phyloP scores from a whole-genome alignment of 2,797 vertebrate species.

The Sebastes ruberrimus region DNA sequence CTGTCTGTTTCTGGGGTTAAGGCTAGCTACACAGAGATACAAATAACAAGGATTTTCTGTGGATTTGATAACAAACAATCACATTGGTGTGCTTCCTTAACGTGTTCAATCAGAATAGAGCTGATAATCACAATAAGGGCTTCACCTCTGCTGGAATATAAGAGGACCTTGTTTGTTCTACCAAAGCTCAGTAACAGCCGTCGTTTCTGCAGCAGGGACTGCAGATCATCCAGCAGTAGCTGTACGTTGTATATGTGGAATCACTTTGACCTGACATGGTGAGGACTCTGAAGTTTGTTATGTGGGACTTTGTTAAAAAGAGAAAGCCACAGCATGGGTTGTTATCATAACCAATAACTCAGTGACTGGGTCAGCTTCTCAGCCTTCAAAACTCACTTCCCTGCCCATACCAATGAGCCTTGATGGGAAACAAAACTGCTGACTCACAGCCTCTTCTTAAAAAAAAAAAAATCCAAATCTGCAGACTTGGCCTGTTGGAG shows the following conservation, averaged over 20 bases:
- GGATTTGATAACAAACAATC: not conserved
- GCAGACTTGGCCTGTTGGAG: conserved; percentile 24
- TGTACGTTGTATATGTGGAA: not conserved
- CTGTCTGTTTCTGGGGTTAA: not conserved
- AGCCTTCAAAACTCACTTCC: conserved; percentile 7
- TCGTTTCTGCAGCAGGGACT: not conserved
- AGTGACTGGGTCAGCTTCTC: not conserved
- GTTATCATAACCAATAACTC: conserved; percentile 1
- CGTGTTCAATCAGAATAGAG: not conserved
- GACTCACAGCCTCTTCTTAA: conserved; percentile 14
- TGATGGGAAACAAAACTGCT: conserved; percentile 29
- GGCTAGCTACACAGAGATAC: not conserved
- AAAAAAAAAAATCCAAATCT: conserved; percentile 12
- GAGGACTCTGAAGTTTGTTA: not conserved
- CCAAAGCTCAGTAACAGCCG: not conserved
- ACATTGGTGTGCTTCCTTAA: not conserved
- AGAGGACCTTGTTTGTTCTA: not conserved
- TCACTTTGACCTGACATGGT: not conserved
- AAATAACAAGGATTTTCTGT: not conserved
- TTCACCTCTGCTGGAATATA: not conserved
- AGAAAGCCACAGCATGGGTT: not conserved
- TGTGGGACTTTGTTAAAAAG: not conserved
- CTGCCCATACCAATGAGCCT: conserved; percentile 7
- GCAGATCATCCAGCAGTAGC: not conserved
- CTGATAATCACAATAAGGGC: not conserved